A percentile compares a stretch with the other conserved stretches of the same genome.
These are phyloP conservation scores for Mastacembelus armatus DNA, from an alignment of 2,797 vertebrate species.

Conservation along the genomic window DNA sequence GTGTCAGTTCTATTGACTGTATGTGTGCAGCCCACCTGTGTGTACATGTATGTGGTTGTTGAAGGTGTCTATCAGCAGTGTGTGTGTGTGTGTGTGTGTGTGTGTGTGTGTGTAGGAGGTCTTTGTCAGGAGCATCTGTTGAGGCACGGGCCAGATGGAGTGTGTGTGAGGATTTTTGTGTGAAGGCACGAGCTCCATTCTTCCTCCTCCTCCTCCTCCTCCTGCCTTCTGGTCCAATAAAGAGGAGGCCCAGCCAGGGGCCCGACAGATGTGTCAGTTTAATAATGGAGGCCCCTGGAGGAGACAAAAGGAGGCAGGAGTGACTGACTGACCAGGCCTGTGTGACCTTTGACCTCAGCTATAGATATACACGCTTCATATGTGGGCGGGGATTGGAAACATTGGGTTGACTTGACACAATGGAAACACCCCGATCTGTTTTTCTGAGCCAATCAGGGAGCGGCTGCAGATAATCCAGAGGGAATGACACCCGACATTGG, in stretches of 20 bases:
- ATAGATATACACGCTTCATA: conserved; percentile 39
- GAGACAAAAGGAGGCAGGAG: conserved; percentile 58
- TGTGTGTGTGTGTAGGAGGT: conserved; percentile 32
- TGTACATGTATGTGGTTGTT: conserved; percentile 17
- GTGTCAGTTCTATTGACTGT: background rate
- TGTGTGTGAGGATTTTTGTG: conserved; percentile 67
- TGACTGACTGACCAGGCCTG: conserved; percentile 27
- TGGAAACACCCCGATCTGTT: background rate
- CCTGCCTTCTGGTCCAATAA: conserved; percentile 65
- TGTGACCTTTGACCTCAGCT: conserved; percentile 60
- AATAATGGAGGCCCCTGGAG: conserved; percentile 40
- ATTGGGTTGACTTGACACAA: background rate
- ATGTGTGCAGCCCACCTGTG: background rate
- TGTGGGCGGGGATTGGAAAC: background rate
- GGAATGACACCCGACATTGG: background rate
- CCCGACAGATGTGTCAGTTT: conserved; percentile 72
- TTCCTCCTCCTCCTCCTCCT: conserved; percentile 54
- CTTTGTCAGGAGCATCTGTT: conserved; percentile 81
- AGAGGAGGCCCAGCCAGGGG: conserved; percentile 23
- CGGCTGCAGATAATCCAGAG: conserved; percentile 3
- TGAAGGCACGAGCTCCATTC: conserved; percentile 76
- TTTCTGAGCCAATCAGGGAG: conserved; percentile 31
- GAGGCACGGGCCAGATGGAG: conserved; percentile 82
- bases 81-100: conserved; percentile 21
- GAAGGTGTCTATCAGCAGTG: conserved; percentile 6